phyloP scores from a whole-genome alignment of 2,888 invertebrate genomes.

The Baronia brevicornis region DNA sequence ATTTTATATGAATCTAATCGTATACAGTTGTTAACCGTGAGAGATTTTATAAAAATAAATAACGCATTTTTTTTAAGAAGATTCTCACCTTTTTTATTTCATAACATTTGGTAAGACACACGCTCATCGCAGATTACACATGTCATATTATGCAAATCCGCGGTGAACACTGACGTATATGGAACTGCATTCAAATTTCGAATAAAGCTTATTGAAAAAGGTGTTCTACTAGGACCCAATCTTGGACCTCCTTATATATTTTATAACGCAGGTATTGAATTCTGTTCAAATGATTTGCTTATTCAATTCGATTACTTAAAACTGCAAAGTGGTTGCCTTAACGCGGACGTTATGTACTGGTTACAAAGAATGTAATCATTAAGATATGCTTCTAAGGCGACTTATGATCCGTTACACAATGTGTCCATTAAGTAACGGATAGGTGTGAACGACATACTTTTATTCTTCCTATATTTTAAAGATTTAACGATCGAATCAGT shows the following conservation, averaged over 20 bases:
- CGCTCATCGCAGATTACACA: slow-evolving; percentile 26
- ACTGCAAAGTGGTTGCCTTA: slow-evolving; percentile 6
- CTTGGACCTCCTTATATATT: too few relatives aligned
- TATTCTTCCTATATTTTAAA: too few relatives aligned
- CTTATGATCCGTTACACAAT: too few relatives aligned
- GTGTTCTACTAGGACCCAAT: too few relatives aligned
- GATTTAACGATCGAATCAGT: too few relatives aligned
- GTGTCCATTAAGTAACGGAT: too few relatives aligned
- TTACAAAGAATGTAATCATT: too few relatives aligned
- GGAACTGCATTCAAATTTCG: slow-evolving; percentile 24
- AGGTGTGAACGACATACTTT: too few relatives aligned
- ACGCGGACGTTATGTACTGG: too few relatives aligned
- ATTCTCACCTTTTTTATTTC: slow-evolving; percentile 15
- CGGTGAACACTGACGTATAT: slow-evolving; percentile 33
- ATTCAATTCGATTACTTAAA: slow-evolving; percentile 5
- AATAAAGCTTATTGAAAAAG: slow-evolving; percentile 2
- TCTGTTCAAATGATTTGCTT: slow-evolving; percentile 1
- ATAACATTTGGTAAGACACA: slow-evolving; percentile 17
- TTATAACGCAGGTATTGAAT: slow-evolving; percentile 1
- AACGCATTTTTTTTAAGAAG: slow-evolving; percentile 12
- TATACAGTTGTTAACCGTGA: too few relatives aligned
- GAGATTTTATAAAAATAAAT: slow-evolving; percentile 7
- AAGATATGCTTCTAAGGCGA: too few relatives aligned
- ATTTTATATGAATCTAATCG: too few relatives aligned
- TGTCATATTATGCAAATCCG: slow-evolving; percentile 50